Evolutionary conservation across 53 echinoderm and acorn worm genomes (phyloP).

Genomic region (Echinometra lucunter): DNA sequence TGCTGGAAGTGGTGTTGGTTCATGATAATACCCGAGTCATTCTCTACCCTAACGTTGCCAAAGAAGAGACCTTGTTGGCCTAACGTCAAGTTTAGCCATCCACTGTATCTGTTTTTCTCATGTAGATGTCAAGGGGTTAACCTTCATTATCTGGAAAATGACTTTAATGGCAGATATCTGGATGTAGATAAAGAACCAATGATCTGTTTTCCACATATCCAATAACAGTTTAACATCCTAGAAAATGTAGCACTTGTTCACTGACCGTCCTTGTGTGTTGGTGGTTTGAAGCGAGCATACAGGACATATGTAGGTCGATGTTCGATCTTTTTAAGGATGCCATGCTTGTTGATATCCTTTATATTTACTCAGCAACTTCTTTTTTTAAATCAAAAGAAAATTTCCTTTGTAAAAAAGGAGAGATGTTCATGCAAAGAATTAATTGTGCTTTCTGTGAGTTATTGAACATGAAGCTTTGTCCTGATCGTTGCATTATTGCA

Average conservation of each 20-base stretch:
- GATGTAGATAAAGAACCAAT: slow-evolving; percentile 8
- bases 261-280: not conserved
- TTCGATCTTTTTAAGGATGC: not conserved
- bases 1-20: not conserved
- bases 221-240: slow-evolving; percentile 49
- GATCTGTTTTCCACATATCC: slow-evolving; percentile 42
- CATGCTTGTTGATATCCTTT: too few species aligned
- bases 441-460: not conserved
- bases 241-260: slow-evolving; percentile 48
- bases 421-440: too few species aligned
- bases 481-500: not conserved
- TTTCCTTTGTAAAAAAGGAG: not conserved
- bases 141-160: slow-evolving; percentile 22
- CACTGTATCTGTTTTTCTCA: slow-evolving; percentile 5
- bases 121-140: slow-evolving; percentile 37
- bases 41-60: not conserved
- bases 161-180: slow-evolving; percentile 20
- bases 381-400: not conserved
- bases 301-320: not conserved
- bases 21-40: not conserved
- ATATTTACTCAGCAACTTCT: not conserved
- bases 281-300: not conserved
- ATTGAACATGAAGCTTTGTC: not conserved
- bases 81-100: slow-evolving; percentile 30
- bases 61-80: not conserved